Evolutionary conservation across 2,113 vertebrate genomes (phyloP), one percentile per base, ranked within the genome.

Genomic region (Leuciscus idus): DNA sequence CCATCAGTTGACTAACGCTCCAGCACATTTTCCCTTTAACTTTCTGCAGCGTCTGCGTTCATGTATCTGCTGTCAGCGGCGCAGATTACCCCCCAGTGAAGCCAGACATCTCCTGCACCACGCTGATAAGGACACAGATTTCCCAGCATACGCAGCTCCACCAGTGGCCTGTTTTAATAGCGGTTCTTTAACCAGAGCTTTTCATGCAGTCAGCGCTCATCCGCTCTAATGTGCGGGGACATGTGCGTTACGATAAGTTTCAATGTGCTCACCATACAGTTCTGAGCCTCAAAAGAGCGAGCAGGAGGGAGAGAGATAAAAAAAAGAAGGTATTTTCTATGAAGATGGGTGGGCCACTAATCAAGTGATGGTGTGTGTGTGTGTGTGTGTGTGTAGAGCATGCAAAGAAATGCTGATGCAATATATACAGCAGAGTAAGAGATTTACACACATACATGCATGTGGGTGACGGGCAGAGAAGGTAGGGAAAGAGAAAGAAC

Each of bases 101-200:
- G 85, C 90, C 87, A 5, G 1, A 46, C 26, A 90, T 92, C 93
- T 93, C 87, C 94, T 96, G 94, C 88, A 81, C 94, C 89, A 88
- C 72, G 89, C 83, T 92, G 93, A 95, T 95, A 95, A 96, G 91
- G 91, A 93, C 87, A 87, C 64, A 46, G 70, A 79, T 81, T 77
- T 64, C 78, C 59, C 82, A 30, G 48, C 39, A 74, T 62, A 68
- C 59, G 26, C 76, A 72, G 52, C 68, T 78, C 4, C 55, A 85
- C 77, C 76, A 72, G 61, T 52, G 66, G 70, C 46, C 57, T 77
- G 78, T 66, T 81, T 70, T 81, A 81, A 84, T 74, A 84, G 82
- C 36, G 19, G 12, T 57, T 82, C 82, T 59, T 57, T 21, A 85
- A 33, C 55, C 66, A 68, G 55, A 62, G 48, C 52, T 84, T 77